A percentile compares a stretch with the other conserved stretches of the same genome.
Evolutionary conservation across 2,888 invertebrate species (phyloP).

Genomic region (Ectemnius lituratus): DNA sequence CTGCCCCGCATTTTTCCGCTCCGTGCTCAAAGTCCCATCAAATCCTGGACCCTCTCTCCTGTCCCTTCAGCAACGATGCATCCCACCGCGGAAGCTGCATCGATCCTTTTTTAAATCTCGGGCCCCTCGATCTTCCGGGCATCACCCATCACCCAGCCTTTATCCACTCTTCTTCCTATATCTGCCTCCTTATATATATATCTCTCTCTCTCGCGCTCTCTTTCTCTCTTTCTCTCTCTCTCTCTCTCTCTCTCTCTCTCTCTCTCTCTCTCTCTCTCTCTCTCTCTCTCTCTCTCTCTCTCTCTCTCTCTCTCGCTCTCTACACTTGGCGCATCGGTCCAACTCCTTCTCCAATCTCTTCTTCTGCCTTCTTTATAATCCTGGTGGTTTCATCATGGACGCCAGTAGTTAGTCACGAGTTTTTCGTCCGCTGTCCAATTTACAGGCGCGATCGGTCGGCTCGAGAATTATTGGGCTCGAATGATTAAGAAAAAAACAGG

Average conservation of each 20-base stretch:
- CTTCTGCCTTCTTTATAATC: slow-evolving; percentile 43
- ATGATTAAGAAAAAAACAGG: slow-evolving; percentile 18
- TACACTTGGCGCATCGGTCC: slow-evolving; percentile 2
- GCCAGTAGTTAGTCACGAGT: slow-evolving; percentile 12
- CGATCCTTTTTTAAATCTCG: slow-evolving; percentile 56
- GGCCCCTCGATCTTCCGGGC: slow-evolving; percentile 44
- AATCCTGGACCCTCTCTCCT: slow-evolving; percentile 35
- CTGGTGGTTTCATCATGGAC: slow-evolving; percentile 51
- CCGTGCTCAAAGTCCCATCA: slow-evolving; percentile 55
- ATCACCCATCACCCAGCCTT: slow-evolving; percentile 48
- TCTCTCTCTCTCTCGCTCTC: slow-evolving; percentile 2
- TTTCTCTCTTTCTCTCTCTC: slow-evolving; percentile 1
- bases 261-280: slow-evolving; percentile 7
- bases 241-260: neutral
- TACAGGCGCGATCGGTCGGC: slow-evolving; percentile 23
- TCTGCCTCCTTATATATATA: neutral
- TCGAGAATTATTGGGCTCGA: slow-evolving; percentile 29
- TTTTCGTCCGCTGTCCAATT: neutral
- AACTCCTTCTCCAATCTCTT: slow-evolving; percentile 10
- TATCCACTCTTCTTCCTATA: neutral
- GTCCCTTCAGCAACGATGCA: slow-evolving; percentile 35
- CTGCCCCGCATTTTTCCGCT: slow-evolving; percentile 77
- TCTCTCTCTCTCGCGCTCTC: no score
- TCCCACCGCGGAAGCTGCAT: slow-evolving; percentile 48
- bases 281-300: neutral